phyloP scores from a whole-genome alignment of 2,113 vertebrate genomes.

The Copsychus sechellarum region DNA sequence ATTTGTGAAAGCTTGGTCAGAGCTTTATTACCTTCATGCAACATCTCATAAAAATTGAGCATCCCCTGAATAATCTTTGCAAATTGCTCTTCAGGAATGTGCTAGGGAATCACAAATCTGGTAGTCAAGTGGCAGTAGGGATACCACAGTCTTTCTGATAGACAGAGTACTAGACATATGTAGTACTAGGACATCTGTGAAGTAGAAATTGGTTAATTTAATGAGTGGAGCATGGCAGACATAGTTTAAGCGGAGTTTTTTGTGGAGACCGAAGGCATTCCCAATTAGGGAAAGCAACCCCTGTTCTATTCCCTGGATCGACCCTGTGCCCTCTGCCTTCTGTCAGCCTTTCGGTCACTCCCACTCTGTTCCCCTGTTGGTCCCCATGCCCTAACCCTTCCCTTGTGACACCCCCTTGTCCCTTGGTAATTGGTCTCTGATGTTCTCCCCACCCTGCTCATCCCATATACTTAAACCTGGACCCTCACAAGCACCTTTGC shows the following conservation, averaged over 20 bases:
- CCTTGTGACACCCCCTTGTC: too few relatives aligned
- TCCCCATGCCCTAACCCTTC: too few relatives aligned
- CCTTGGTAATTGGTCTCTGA: too few relatives aligned
- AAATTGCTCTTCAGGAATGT: background rate
- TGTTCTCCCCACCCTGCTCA: too few relatives aligned
- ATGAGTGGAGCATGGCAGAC: background rate
- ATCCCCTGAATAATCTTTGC: background rate
- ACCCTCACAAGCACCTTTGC: too few relatives aligned
- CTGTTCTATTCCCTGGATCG: too few relatives aligned
- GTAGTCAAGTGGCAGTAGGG: background rate
- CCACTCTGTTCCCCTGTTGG: too few relatives aligned
- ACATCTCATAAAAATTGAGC: background rate
- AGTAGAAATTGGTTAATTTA: background rate
- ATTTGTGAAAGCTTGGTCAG: background rate
- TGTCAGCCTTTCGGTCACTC: too few relatives aligned
- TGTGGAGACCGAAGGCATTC: too few relatives aligned
- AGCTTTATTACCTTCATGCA: background rate
- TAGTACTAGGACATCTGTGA: background rate
- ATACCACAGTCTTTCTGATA: background rate
- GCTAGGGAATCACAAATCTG: background rate
- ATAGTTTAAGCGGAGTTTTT: background rate
- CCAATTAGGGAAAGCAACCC: too few relatives aligned
- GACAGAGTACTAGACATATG: rapidly evolving
- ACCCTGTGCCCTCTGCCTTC: too few relatives aligned
- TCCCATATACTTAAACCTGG: too few relatives aligned